Evolutionary conservation across 1,140 invertebrate species (phyloP), one percentile per base, ranked within the genome.

Genomic region (Thaumetopoea pityocampa): DNA sequence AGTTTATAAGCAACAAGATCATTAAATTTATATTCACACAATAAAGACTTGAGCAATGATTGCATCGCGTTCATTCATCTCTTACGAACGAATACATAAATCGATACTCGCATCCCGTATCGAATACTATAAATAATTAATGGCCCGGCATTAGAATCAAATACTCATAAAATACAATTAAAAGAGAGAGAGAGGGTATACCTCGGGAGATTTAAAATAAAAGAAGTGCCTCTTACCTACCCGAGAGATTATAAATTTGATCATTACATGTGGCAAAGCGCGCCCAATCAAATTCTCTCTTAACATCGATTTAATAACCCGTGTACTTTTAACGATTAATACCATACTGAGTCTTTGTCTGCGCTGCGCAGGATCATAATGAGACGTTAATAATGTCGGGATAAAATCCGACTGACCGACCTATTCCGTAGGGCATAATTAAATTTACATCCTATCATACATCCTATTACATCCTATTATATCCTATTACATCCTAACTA

Each of bases 121-220:
- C 74, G 79, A 80, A 83, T 77, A 78, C 74, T 81, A 81, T 81
- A 79, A 81, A 81, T 83, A 83, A 83, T 79, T 81, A 83, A 83
- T 83, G 72, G 74, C 57, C 66, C 67, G 48, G 67, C 74, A 84
- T 81, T 84, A 84, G 77, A 84, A 84, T 84, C 79, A 80, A 81
- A 81, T 81, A 81, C 77, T 80, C 79, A 80, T 81, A 81, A 83
- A 83, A 83, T 83, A 83, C 79, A 83, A 83, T 83, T 84, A 84
- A 81, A 79, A 79, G 72, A 79, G 77, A 80, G 77, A 84, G 72
- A 80, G 68, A 67, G 67, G 64, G 72, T 71, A 76, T 78, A 60
- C 73, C 66, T 60, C n/a, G n/a, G n/a, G 46, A 52, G 67, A 70
- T 68, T 65, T 47, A 81, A 80, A 79, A 81, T 76, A 78, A 81